phyloP scores from a whole-genome alignment of 2,797 vertebrate genomes.

The Philypnodon macrostomus region DNA sequence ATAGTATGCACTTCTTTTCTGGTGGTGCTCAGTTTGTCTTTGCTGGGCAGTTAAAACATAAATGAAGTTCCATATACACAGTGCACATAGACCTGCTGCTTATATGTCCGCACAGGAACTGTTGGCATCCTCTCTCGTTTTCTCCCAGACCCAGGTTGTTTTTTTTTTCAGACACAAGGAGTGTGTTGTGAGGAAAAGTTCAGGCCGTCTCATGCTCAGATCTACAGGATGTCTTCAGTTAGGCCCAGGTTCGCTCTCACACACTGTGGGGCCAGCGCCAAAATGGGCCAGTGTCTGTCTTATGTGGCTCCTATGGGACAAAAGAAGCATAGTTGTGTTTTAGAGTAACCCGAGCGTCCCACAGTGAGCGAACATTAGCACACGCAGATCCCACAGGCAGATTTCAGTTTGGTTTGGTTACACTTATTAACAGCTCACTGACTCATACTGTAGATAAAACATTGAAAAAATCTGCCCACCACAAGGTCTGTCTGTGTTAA shows the following conservation, averaged over 20 bases:
- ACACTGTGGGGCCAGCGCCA: conserved; percentile 9
- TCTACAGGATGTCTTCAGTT: conserved; percentile 49
- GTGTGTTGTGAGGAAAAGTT: conserved; percentile 28
- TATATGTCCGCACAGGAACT: conserved; percentile 19
- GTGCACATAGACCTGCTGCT: not conserved
- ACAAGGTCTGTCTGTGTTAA: conserved; percentile 4
- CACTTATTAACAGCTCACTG: conserved; percentile 9
- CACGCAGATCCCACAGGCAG: conserved; percentile 3
- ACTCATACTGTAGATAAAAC: conserved; percentile 7
- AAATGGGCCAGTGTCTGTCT: conserved; percentile 10
- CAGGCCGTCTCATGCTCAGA: conserved; percentile 17
- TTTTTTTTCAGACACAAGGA: conserved; percentile 43
- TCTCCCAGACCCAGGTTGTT: conserved; percentile 24
- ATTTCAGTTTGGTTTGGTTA: conserved; percentile 8
- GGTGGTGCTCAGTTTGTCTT: too few species aligned
- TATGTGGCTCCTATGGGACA: conserved; percentile 25
- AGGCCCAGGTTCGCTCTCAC: conserved; percentile 7
- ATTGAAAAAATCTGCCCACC: conserved; percentile 4
- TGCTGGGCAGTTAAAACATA: too few species aligned
- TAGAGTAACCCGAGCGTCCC: conserved; percentile 3
- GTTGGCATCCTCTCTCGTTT: conserved; percentile 28
- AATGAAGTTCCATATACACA: too few species aligned
- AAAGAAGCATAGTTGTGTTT: conserved; percentile 2
- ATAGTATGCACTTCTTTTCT: too few species aligned
- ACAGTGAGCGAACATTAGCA: conserved; percentile 2